Conservation (phyloP, 2,797 vertebrate species). For the Melanotaenia maccullochi region DNA sequence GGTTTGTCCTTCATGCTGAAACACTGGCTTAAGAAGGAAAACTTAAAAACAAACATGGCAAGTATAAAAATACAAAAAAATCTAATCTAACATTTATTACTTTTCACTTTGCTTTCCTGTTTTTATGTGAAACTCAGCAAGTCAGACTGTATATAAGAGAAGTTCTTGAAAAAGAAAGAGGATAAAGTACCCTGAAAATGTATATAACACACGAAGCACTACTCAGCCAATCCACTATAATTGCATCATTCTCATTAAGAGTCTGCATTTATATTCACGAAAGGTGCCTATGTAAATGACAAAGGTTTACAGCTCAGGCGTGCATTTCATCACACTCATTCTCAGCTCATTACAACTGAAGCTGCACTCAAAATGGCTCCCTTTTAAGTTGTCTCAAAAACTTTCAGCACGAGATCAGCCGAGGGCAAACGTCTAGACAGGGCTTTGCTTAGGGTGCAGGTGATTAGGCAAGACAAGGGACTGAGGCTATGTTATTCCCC, state of each 20-base stretch:
- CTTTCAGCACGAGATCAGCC: slow-evolving; percentile 46
- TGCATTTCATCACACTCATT: slow-evolving; percentile 56
- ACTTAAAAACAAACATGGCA: background rate
- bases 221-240: slow-evolving; percentile 33
- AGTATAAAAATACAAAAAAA: slow-evolving; percentile 5
- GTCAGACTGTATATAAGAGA: slow-evolving; percentile 29
- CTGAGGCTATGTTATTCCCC: slow-evolving; percentile 62
- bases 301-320: slow-evolving; percentile 47
- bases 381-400: slow-evolving; percentile 56
- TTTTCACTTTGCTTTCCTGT: background rate
- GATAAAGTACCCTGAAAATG: slow-evolving; percentile 9
- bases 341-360: slow-evolving; percentile 55
- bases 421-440: slow-evolving; percentile 61
- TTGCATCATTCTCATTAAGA: slow-evolving; percentile 62
- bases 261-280: slow-evolving; percentile 48
- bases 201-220: slow-evolving; percentile 20
- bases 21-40: background rate
- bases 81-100: background rate
- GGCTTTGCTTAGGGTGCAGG: slow-evolving; percentile 62
- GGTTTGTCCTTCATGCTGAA: background rate
- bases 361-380: slow-evolving; percentile 35
- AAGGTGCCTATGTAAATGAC: slow-evolving; percentile 60
- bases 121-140: slow-evolving; percentile 7
- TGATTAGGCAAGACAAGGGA: slow-evolving; percentile 67
- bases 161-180: slow-evolving; percentile 31